Base-by-base conservation (phyloP, 2,888 invertebrate genomes). In the Hermaeophaga mercurialis region DNA sequence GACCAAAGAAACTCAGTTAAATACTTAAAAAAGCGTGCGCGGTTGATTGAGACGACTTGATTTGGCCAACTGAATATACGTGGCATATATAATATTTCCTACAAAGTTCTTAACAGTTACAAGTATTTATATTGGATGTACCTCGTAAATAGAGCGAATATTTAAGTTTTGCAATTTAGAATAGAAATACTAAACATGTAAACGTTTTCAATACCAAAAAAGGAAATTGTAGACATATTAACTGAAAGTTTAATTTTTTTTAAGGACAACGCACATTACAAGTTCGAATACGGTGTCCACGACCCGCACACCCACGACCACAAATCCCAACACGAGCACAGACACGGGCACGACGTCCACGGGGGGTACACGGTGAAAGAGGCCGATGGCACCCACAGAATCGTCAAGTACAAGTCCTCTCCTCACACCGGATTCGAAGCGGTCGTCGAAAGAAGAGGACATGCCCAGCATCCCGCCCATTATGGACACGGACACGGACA, bases 251-350 rank as follows among this genome's bases (percentile, higher is more conserved):
- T 22, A 22, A 5, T 22, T 22, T 22, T 22, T 11, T 11, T 31
- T 31, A 1, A 61, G 61, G 61, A 56, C 15, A 55, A 61, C 36
- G 58, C 70, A 18, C 65, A 69, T 31, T 78, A 78, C 61, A 67
- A 73, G 60, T 78, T 73, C 61, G 73, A 72, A 36, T 78, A 78
- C 55, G 76, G 76, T 4, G 77, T 78, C 12, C 67, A 72, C 46
- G 78, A 78, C 60, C 71, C 73, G 7, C 75, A 78, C 49, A 77
- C 77, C 22, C 71, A 74, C 18, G 78, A 78, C 62, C 65, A 70
- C 53, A 75, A 78, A 62, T 68, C 70, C n/a, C 77, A 77, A 56
- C 68, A 72, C 54, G 78, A 78, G 62, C 70, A 72, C 53, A 69
- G 75, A 22, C 70, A 77, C 53, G 76, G 76, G 3, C 70, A 77